Evolutionary conservation across 2,888 invertebrate genomes (phyloP), one percentile per base, ranked within the genome.

Genomic region (Calliscelio sp.): DNA sequence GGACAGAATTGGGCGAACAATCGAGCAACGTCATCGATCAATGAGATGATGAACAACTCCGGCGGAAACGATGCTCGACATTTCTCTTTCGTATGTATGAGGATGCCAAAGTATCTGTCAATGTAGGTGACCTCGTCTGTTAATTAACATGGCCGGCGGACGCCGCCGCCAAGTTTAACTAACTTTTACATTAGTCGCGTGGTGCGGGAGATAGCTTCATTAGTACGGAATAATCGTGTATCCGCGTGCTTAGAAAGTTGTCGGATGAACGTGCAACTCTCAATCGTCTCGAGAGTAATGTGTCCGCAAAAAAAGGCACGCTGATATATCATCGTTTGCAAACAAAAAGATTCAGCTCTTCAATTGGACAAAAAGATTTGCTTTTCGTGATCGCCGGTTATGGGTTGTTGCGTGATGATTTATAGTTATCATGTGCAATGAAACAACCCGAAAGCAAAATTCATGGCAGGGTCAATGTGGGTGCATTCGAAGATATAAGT

Each of bases 101-200:
- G 20, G 68, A 77, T 70, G 55, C 41, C 71, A 63, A 77, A 81
- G 81, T 78, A 82, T 79, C 86, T 88, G 88, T 89, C 89, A 86
- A 91, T 90, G 89, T 90, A 89, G 91, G 90, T 91, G 91, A 91
- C 91, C 90, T 89, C 89, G 89, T 91, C 90, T 91, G 89, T 91
- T 90, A 90, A 91, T 92, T 91, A 91, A 90, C 89, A 88, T 88
- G 87, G 86, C 87, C 77, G 81, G 85, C 71, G 57, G 86, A 71
- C 80, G 83, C 78, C 77, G 86, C 86, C 84, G 80, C 86, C 87
- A 85, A 87, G 87, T 89, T 89, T 87, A 89, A 89, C 89, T 87
- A 88, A 90, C 88, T 90, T 91, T 90, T 89, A 89, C 89, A 87
- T 85, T 85, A 86, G 74, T 41, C 73, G 84, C 78, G 83, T 77